These are phyloP conservation scores for Polymixis lichenea DNA, from an alignment of 2,888 invertebrate species.

Conservation along the genomic window DNA sequence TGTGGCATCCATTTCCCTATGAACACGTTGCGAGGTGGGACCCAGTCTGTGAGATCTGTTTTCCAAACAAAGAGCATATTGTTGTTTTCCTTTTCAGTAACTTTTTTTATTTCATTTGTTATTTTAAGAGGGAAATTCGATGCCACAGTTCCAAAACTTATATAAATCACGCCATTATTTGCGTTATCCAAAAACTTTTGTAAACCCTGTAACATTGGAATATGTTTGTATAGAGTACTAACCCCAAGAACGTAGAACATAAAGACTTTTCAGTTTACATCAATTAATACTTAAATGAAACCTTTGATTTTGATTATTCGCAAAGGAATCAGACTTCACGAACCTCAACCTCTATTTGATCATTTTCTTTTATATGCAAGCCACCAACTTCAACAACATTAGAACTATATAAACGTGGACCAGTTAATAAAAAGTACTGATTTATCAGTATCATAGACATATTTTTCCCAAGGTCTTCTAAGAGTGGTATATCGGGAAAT, in stretches of 20 bases:
- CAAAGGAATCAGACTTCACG: slow-evolving; percentile 18
- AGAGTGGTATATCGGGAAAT: slow-evolving; percentile 69
- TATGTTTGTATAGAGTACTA: background rate
- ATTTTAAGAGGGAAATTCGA: slow-evolving; percentile 91
- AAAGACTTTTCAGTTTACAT: background rate
- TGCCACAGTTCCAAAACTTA: slow-evolving; percentile 94
- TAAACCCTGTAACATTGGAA: slow-evolving; percentile 56
- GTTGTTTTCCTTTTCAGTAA: slow-evolving; percentile 68
- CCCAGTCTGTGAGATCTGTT: slow-evolving; percentile 91
- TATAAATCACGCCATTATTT: slow-evolving; percentile 92
- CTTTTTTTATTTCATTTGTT: slow-evolving; percentile 88
- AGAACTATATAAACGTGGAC: slow-evolving; percentile 84
- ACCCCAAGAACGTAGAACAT: too few species aligned
- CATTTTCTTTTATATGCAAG: slow-evolving; percentile 45
- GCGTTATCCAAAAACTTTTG: slow-evolving; percentile 90
- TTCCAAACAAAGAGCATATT: slow-evolving; percentile 93
- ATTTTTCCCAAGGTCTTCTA: slow-evolving; percentile 73
- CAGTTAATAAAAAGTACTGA: slow-evolving; percentile 88
- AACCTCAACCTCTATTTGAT: slow-evolving; percentile 41
- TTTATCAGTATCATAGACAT: slow-evolving; percentile 80
- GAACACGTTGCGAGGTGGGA: slow-evolving; percentile 91
- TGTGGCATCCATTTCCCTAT: slow-evolving; percentile 94
- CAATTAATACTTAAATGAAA: background rate
- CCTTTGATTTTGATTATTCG: background rate
- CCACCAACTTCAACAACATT: slow-evolving; percentile 90